Percentiles rank a stretch among this genome's conserved stretches.
These are phyloP conservation scores for Sitta europaea DNA, from an alignment of 2,113 vertebrate genomes.

Conservation along the genomic window DNA sequence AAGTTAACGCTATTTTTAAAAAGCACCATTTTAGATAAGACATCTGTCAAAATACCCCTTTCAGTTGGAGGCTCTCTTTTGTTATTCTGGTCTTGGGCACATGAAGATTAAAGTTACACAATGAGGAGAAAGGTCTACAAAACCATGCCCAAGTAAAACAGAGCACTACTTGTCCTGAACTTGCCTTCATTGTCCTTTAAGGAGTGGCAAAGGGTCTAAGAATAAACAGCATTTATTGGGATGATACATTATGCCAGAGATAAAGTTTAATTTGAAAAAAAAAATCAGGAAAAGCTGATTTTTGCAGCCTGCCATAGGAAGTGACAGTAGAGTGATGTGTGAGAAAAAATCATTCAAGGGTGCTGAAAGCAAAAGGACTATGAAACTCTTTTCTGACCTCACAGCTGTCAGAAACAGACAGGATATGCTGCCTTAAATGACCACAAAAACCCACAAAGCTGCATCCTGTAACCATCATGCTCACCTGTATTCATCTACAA, in stretches of 20 bases:
- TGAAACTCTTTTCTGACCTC: not conserved
- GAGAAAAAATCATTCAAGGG: not conserved
- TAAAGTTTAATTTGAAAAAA: not conserved
- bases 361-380: not conserved
- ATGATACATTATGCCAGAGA: not conserved
- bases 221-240: not conserved
- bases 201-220: not conserved
- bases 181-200: not conserved
- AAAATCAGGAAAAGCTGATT: not conserved
- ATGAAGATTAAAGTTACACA: not conserved
- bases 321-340: not conserved
- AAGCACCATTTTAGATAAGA: not conserved
- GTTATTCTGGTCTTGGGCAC: not conserved
- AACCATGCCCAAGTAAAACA: not conserved
- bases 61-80: not conserved
- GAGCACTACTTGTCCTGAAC: not conserved
- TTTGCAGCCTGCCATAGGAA: not conserved
- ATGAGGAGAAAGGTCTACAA: not conserved
- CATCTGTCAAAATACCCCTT: not conserved
- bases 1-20: not conserved
- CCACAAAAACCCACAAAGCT: not conserved
- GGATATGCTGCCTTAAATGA: not conserved
- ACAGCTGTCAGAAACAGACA: not conserved
- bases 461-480: not conserved
- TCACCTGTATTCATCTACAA: not conserved